Conservation (phyloP, 2,797 vertebrate genomes). For the Syngnathus rostellatus region DNA sequence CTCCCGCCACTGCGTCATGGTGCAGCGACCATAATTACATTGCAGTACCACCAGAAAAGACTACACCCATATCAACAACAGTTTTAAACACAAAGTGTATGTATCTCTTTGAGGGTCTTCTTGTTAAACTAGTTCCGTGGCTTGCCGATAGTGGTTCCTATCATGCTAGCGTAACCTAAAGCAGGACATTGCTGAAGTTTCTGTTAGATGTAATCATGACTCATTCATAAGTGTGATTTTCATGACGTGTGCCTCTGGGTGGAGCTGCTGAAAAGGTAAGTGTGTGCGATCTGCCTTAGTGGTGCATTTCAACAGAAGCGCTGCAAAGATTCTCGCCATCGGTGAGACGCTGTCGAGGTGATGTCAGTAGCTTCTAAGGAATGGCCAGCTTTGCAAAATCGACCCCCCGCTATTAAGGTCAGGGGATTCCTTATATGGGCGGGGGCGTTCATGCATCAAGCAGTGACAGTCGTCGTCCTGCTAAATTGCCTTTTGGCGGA, state of each 20-base stretch:
- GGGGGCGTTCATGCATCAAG: neutral
- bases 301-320: neutral
- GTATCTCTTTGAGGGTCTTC: slow-evolving; percentile 82
- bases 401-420: neutral
- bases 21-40: slow-evolving; percentile 99
- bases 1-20: slow-evolving; percentile 85
- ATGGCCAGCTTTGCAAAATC: neutral
- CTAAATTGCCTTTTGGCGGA: neutral
- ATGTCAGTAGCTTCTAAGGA: neutral
- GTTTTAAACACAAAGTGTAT: slow-evolving; percentile 98
- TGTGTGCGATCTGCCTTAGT: slow-evolving; percentile 13
- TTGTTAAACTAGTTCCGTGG: slow-evolving; percentile 38
- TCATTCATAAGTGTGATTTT: slow-evolving; percentile 32
- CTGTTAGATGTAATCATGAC: slow-evolving; percentile 25
- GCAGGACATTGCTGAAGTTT: slow-evolving; percentile 29
- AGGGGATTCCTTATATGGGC: neutral
- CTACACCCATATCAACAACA: slow-evolving; percentile 88
- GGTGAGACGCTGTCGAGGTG: neutral
- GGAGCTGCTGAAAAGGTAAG: slow-evolving; percentile 62
- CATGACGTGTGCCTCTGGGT: slow-evolving; percentile 33
- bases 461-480: neutral
- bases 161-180: slow-evolving; percentile 31
- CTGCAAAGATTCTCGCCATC: neutral
- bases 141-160: slow-evolving; percentile 41
- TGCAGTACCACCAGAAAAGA: slow-evolving; percentile 98